phyloP scores from a whole-genome alignment of 2,797 vertebrate genomes.

The Danio albolineatus region DNA sequence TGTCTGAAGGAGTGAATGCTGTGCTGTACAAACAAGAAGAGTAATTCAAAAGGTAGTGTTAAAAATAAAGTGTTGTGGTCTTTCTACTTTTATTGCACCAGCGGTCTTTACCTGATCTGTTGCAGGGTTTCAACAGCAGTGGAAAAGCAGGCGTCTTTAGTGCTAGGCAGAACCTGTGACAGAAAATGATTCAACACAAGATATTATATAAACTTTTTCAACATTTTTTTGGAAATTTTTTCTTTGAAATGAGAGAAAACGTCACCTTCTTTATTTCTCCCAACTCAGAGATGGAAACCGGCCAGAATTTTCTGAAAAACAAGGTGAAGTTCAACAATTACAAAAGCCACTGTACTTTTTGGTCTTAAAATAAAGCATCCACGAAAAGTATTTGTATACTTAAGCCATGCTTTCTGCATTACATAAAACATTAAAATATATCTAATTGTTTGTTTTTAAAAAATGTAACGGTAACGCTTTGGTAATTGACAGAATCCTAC shows the following conservation, averaged over 20 bases:
- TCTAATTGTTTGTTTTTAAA: neutral
- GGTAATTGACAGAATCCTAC: too few relatives aligned
- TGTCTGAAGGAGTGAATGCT: constrained; percentile 94
- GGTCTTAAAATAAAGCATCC: neutral
- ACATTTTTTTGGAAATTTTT: neutral
- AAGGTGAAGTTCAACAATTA: neutral
- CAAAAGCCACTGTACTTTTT: neutral
- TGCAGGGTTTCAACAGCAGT: constrained; percentile 94
- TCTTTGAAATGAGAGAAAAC: neutral
- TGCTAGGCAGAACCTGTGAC: constrained; percentile 89
- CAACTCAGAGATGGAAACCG: constrained; percentile 83
- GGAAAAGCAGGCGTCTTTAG: constrained; percentile 91
- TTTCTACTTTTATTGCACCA: neutral
- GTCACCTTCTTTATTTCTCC: constrained; percentile 90
- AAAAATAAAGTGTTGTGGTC: neutral
- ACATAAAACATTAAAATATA: neutral
- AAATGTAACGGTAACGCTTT: too few relatives aligned
- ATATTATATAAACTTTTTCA: neutral
- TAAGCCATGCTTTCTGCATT: neutral
- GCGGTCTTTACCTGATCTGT: constrained; percentile 89
- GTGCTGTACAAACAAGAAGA: constrained; percentile 77
- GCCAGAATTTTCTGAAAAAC: constrained; percentile 91
- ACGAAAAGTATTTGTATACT: neutral
- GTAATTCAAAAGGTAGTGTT: neutral
- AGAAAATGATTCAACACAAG: neutral